Percentiles rank a stretch among this genome's conserved stretches.
These are phyloP conservation scores for Orientallactaga bullata DNA, from an alignment of 2,113 vertebrate genomes.

Conservation along the genomic window DNA sequence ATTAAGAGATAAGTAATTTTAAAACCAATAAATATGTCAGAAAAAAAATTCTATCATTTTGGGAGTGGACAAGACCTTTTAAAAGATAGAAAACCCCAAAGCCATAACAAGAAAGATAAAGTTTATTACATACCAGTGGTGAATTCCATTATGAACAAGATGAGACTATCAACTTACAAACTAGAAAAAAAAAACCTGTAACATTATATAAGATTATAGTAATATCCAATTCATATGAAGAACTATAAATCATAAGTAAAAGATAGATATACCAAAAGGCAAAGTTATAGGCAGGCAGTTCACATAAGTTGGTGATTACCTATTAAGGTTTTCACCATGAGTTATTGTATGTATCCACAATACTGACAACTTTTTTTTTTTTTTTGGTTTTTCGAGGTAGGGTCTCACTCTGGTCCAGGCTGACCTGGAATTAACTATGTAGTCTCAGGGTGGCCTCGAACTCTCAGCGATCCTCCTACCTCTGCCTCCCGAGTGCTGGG, in stretches of 20 bases:
- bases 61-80: not conserved
- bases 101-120: not conserved
- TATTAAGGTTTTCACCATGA: not conserved
- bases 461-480: too few species aligned
- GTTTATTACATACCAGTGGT: not conserved
- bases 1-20: slow-evolving; percentile 27
- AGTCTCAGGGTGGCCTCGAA: too few species aligned
- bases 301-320: not conserved
- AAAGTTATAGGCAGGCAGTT: not conserved
- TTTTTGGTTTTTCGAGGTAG: too few species aligned
- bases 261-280: not conserved
- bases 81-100: slow-evolving; percentile 9
- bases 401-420: too few species aligned
- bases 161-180: not conserved
- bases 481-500: too few species aligned
- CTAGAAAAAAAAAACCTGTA: not conserved
- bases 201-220: not conserved
- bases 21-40: not conserved
- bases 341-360: not conserved
- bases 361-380: not conserved
- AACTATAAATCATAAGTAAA: not conserved
- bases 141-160: slow-evolving; percentile 15
- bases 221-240: not conserved
- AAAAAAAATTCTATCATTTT: slow-evolving; percentile 53
- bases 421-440: too few species aligned